phyloP scores from a whole-genome alignment of 2,888 invertebrate genomes.

The Monochamus alternatus region DNA sequence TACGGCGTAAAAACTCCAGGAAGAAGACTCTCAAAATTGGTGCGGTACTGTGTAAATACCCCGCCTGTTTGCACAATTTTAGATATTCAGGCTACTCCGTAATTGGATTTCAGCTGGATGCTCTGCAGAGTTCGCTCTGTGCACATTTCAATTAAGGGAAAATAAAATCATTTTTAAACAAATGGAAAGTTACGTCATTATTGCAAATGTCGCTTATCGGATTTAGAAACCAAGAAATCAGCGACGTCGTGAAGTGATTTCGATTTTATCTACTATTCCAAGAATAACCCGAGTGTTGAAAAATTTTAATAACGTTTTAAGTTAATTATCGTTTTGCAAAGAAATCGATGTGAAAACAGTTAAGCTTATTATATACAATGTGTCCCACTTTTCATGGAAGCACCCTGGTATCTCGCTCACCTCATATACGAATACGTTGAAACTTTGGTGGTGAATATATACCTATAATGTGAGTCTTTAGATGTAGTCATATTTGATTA shows the following conservation, averaged over 20 bases:
- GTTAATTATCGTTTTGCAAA: no score
- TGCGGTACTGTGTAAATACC: slow-evolving; percentile 58
- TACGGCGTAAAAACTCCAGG: background rate
- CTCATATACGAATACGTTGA: no score
- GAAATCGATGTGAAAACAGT: no score
- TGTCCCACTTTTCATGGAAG: no score
- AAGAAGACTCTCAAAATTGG: slow-evolving; percentile 45
- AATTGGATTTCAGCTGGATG: slow-evolving; percentile 63
- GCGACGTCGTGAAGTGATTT: background rate
- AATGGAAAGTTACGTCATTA: slow-evolving; percentile 3
- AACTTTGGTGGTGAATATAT: no score
- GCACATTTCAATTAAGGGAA: slow-evolving; percentile 61
- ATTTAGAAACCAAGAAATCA: slow-evolving; percentile 7
- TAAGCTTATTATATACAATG: no score
- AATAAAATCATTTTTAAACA: slow-evolving; percentile 27
- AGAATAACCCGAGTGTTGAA: no score
- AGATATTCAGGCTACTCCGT: slow-evolving; percentile 59
- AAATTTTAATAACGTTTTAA: no score
- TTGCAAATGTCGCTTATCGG: background rate
- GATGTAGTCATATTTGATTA: no score
- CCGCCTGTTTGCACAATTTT: slow-evolving; percentile 59
- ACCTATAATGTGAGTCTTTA: no score
- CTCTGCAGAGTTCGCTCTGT: slow-evolving; percentile 64
- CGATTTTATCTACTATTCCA: no score
- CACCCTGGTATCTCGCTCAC: no score